Evolutionary conservation across 2,797 vertebrate genomes (phyloP), one percentile per base, ranked within the genome.

Genomic region (Pipistrellus pipistrellus): DNA sequence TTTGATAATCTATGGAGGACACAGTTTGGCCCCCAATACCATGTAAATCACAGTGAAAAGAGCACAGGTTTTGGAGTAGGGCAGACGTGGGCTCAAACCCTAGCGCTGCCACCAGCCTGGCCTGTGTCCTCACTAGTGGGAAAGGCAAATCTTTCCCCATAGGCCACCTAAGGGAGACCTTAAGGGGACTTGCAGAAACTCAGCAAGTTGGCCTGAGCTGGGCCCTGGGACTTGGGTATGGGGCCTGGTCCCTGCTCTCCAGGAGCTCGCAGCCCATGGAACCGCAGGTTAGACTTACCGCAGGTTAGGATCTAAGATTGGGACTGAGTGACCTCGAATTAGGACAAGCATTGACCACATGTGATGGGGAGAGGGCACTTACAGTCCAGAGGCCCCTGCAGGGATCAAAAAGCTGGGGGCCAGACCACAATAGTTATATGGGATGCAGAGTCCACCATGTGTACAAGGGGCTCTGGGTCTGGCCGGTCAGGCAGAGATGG

Each of bases 221-320:
- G 35, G 35, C 35, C 4, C 35, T 35, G 35, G 35, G 35, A 35
- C 35, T 35, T 35, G 35, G 46, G 53, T 23, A 69, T 6, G 18
- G 30, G 1, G 30, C 23, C 30, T 76, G 53, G 23, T 13, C 2
- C 51, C 46, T 25, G 7, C 2, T 20, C 23, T 53, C 9, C 12
- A 38, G 73, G 25, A 62, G 20, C 64, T 59, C 4, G 4, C 1
- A 4, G 38, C n/a, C 21, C 6, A 1, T 51, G 41, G 41, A 48
- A 21, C 30, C 30, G 17, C 23, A 64, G 81, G 21, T 17, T 59
- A 12, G 25, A 46, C 20, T 38, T 27, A 25, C 15, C 0, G 0
- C 59, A 44, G 48, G 8, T 6, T 38, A 57, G 1, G 17, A 32
- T 53, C 71, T 20, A 25, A 4, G 2, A 4, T 0, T 1, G 38